Evolutionary conservation across 1,140 invertebrate species (phyloP), one percentile per base, ranked within the genome.

Genomic region (Coenobita brevimanus): DNA sequence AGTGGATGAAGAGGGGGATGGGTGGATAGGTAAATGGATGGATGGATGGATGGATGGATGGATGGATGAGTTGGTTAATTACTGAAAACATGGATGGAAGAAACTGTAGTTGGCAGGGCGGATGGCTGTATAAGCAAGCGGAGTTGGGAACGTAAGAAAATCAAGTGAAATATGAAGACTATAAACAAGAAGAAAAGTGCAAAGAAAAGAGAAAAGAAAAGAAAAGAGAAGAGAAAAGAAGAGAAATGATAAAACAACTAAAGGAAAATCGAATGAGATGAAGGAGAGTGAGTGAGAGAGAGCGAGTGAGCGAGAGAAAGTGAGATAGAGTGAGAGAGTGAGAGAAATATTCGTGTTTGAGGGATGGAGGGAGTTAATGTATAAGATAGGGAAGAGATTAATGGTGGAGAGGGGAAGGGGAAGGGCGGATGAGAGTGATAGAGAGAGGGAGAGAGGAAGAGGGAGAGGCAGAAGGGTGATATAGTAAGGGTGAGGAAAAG

Each of bases 311-410:
- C 33, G 30, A 73, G 36, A 38, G 67, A 27, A 27, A 38, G 38
- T 27, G 21, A 41, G 33, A 73, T 21, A 41, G 33, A 73, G 69
- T 36, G 69, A 13, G n/a, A 8, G 36, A 73, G 30, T 21, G 62
- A 76, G 54, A 69, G 73, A 84, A 84, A 75, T 75, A 75, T 84
- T 75, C 69, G 73, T 84, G 82, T 84, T 84, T 75, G 82, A 82
- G 69, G 82, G 82, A 84, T 84, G 69, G 71, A 75, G 57, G 69
- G 82, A 84, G 71, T 84, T 84, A 84, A 84, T 84, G 82, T 75
- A 73, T 46, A 84, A 84, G 82, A 82, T 82, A 67, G 60, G 79
- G 60, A 60, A 82, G 79, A 82, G 79, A 82, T 81, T 81, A 67
- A 82, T 82, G 79, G 60, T 82, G 41, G 79, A 67, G 60, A 82